A percentile compares a stretch with the other conserved stretches of the same genome.
phyloP scores from a whole-genome alignment of 2,888 invertebrate species.

The Lasioglossum lativentre region DNA sequence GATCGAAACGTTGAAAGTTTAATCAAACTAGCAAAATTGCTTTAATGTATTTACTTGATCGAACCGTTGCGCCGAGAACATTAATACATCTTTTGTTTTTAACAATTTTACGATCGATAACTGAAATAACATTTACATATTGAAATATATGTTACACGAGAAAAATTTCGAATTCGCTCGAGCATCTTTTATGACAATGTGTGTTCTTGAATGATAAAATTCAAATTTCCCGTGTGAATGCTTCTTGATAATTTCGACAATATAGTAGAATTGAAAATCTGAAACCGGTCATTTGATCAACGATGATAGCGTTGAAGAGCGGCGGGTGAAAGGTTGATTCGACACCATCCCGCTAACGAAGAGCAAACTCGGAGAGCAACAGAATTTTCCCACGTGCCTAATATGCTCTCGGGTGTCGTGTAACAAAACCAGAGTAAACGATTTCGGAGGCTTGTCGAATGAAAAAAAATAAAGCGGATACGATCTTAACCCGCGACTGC shows the following conservation, averaged over 20 bases:
- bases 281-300: background rate
- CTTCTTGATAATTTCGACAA: background rate
- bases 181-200: too few relatives aligned
- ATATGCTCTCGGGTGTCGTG: background rate
- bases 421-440: background rate
- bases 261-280: background rate
- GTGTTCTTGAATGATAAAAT: too few relatives aligned
- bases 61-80: too few relatives aligned
- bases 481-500: background rate
- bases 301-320: background rate
- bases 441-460: background rate
- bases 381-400: constrained; percentile 6
- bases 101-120: too few relatives aligned
- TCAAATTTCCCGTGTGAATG: too few relatives aligned
- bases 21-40: too few relatives aligned
- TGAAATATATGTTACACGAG: too few relatives aligned
- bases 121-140: too few relatives aligned
- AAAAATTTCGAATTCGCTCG: too few relatives aligned
- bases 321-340: background rate
- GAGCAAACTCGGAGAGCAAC: background rate
- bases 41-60: too few relatives aligned
- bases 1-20: too few relatives aligned
- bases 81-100: too few relatives aligned
- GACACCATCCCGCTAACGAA: background rate
- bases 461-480: background rate